Conservation (phyloP, 2,797 vertebrate species). For the Periophthalmus magnuspinnatus region DNA sequence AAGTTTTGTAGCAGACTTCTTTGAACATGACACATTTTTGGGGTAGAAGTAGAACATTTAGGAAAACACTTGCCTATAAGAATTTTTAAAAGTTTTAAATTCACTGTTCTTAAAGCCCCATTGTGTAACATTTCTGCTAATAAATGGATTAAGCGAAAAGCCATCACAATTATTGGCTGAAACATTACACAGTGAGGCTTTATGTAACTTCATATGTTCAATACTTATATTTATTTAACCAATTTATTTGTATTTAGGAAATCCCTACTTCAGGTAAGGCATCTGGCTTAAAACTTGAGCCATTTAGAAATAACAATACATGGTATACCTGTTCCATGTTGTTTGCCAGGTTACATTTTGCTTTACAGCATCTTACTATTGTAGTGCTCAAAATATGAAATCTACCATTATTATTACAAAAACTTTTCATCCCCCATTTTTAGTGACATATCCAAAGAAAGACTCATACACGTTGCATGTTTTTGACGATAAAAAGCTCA, state of each 20-base stretch:
- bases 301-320: too few relatives aligned
- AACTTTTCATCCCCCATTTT: constrained; percentile 4
- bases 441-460: constrained; percentile 49
- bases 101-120: not conserved
- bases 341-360: not conserved
- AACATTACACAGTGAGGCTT: not conserved
- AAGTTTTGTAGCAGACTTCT: constrained; percentile 72
- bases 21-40: constrained; percentile 38
- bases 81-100: not conserved
- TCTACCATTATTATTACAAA: too few relatives aligned
- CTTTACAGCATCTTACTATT: not conserved
- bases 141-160: not conserved
- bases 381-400: not conserved
- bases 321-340: not conserved
- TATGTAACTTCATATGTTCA: not conserved
- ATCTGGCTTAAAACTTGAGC: too few relatives aligned
- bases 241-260: not conserved
- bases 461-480: constrained; percentile 52
- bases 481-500: constrained; percentile 96
- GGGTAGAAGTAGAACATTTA: too few relatives aligned
- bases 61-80: too few relatives aligned
- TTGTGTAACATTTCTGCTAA: not conserved
- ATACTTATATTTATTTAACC: not conserved
- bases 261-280: not conserved
- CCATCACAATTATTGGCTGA: not conserved